Conservation (phyloP, 2,113 vertebrate genomes). For the Quiscalus mexicanus region DNA sequence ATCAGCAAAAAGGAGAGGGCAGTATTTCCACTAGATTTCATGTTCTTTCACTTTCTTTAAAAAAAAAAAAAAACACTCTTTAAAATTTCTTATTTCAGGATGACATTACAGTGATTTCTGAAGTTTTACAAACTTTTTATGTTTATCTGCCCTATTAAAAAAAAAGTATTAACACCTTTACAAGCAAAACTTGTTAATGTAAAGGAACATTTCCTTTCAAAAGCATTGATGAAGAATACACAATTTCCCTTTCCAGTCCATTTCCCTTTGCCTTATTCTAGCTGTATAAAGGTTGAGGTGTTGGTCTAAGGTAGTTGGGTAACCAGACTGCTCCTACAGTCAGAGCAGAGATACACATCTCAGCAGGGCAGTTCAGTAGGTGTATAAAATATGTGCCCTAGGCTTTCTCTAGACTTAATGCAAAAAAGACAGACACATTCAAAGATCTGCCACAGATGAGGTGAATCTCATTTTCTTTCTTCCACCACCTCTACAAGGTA, state of each 20-base stretch:
- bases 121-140: not conserved
- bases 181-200: not conserved
- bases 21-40: not conserved
- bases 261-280: not conserved
- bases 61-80: not conserved
- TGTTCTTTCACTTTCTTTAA: not conserved
- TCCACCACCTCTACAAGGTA: not conserved
- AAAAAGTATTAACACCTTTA: not conserved
- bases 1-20: not conserved
- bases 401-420: slow-evolving; percentile 23
- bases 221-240: not conserved
- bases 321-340: not conserved
- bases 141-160: not conserved
- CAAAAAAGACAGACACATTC: not conserved
- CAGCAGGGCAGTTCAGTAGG: slow-evolving; percentile 18
- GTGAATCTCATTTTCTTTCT: not conserved
- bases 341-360: slow-evolving; percentile 18
- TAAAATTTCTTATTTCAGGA: not conserved
- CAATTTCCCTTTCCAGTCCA: not conserved
- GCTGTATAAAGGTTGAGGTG: not conserved
- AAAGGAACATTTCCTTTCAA: not conserved
- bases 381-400: slow-evolving; percentile 44
- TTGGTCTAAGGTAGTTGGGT: not conserved
- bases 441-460: not conserved
- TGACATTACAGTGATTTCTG: not conserved